phyloP scores from a whole-genome alignment of 1,140 invertebrate genomes.

The Aphelenchoides avenae region DNA sequence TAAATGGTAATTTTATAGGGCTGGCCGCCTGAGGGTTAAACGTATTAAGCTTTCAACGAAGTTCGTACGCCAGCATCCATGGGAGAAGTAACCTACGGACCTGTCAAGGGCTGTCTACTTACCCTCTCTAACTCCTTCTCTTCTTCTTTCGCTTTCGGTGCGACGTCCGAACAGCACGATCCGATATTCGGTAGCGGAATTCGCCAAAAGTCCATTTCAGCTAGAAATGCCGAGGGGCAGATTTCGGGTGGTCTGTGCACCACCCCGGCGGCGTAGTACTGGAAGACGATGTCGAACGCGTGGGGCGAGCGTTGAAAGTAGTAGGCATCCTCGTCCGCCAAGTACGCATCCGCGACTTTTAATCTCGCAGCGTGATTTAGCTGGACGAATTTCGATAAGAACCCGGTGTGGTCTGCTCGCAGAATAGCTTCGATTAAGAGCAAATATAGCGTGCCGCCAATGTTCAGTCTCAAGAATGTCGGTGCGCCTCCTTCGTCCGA shows the following conservation, averaged over 20 bases:
- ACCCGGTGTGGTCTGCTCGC: constrained; percentile 46
- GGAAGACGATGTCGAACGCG: constrained; percentile 53
- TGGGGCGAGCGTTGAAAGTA: constrained; percentile 55
- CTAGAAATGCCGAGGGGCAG: constrained; percentile 53
- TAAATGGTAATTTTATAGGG: background rate
- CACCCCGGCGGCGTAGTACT: constrained; percentile 57
- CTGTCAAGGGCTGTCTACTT: constrained; percentile 5
- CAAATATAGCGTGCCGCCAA: constrained; percentile 47
- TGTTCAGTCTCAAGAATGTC: constrained; percentile 49
- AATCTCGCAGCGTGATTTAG: constrained; percentile 44
- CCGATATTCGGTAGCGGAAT: constrained; percentile 53
- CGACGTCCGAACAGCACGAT: constrained; percentile 52
- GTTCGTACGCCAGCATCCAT: no score
- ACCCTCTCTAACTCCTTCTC: constrained; percentile 49
- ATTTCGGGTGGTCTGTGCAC: constrained; percentile 54
- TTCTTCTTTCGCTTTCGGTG: constrained; percentile 41
- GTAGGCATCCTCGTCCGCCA: constrained; percentile 41
- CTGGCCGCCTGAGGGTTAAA: no score
- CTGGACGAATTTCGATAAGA: constrained; percentile 55
- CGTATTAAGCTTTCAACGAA: no score
- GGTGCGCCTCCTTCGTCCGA: constrained; percentile 24
- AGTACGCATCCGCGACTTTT: constrained; percentile 54
- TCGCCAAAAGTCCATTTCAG: constrained; percentile 57
- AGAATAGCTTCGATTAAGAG: constrained; percentile 51
- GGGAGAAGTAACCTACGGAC: no score